phyloP scores from a whole-genome alignment of 2,888 invertebrate species.

The Subacronicta megacephala region DNA sequence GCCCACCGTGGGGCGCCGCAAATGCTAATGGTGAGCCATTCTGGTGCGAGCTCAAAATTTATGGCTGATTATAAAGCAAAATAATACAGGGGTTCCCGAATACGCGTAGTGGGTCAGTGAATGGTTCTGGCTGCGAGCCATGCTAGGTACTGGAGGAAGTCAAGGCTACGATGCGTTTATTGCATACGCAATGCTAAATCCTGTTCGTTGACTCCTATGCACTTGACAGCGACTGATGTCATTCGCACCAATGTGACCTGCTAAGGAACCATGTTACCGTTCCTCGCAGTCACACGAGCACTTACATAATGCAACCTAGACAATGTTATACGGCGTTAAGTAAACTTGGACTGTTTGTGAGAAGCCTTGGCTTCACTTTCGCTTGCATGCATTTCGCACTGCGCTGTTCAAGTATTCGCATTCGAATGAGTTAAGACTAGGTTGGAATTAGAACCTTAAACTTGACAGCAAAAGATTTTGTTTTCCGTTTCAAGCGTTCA shows the following conservation, averaged over 20 bases:
- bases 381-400: constrained; percentile 68
- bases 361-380: constrained; percentile 79
- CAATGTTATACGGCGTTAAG: constrained; percentile 71
- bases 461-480: constrained; percentile 51
- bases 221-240: constrained; percentile 87
- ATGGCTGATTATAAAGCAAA: constrained; percentile 51
- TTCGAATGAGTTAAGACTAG: constrained; percentile 63
- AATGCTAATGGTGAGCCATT: constrained; percentile 39
- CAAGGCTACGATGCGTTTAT: constrained; percentile 80
- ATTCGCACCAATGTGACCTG: constrained; percentile 86
- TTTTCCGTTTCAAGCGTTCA: constrained; percentile 49
- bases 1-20: no score
- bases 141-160: constrained; percentile 75
- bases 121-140: constrained; percentile 82
- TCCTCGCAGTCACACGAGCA: constrained; percentile 80
- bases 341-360: constrained; percentile 74
- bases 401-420: constrained; percentile 69
- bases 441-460: constrained; percentile 66
- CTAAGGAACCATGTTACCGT: constrained; percentile 86
- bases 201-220: constrained; percentile 86
- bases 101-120: constrained; percentile 79
- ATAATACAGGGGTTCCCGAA: constrained; percentile 69
- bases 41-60: constrained; percentile 31
- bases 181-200: constrained; percentile 84
- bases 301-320: constrained; percentile 85